These are phyloP conservation scores for Bothrops alternatus DNA, from an alignment of 2,797 vertebrate species.

Conservation along the genomic window DNA sequence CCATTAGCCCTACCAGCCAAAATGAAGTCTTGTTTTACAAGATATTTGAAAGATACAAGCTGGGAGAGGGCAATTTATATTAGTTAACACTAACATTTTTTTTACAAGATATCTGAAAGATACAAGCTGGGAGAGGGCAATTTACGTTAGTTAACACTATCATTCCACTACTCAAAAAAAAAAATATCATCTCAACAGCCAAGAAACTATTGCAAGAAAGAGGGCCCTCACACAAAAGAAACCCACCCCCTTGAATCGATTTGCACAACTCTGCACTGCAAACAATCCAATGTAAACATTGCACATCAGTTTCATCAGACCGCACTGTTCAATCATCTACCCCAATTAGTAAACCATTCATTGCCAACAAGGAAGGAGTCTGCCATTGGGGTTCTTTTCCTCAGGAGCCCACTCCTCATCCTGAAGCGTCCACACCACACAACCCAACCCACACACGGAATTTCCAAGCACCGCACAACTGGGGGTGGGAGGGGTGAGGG, in stretches of 20 bases:
- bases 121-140: too few relatives aligned
- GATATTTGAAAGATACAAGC: not conserved
- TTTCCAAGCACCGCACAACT: not conserved
- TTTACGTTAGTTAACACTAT: too few relatives aligned
- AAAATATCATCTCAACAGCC: not conserved
- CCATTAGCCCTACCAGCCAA: not conserved
- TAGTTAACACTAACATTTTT: not conserved
- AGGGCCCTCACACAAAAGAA: not conserved
- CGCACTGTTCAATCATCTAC: not conserved
- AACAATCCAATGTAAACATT: not conserved
- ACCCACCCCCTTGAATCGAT: too few relatives aligned
- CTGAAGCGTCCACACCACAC: not conserved
- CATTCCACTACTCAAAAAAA: not conserved
- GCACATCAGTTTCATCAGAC: too few relatives aligned
- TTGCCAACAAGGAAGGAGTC: not conserved
- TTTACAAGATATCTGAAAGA: not conserved
- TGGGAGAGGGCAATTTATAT: not conserved
- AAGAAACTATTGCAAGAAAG: not conserved
- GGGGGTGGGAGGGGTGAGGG: not conserved
- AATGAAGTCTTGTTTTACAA: not conserved
- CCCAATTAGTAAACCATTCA: not conserved
- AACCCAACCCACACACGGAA: not conserved
- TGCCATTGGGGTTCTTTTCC: not conserved
- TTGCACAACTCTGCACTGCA: not conserved
- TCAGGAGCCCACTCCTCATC: not conserved